phyloP scores from a whole-genome alignment of 1,140 invertebrate species.

The Reticulitermes speratus region DNA sequence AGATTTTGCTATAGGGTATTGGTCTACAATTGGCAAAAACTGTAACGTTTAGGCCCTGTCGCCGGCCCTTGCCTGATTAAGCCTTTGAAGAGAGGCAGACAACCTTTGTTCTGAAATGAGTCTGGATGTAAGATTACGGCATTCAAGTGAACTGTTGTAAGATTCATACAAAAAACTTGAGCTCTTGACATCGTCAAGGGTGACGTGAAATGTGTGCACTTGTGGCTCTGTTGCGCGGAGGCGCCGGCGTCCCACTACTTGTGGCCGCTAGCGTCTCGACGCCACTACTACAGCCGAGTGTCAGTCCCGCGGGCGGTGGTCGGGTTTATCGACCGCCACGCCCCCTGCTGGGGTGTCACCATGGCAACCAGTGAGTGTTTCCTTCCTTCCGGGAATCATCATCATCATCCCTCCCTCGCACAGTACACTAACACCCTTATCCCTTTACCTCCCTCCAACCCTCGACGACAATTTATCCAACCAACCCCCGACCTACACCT shows the following conservation, averaged over 20 bases:
- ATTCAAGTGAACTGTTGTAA: too few species aligned
- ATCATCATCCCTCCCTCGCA: constrained; percentile 9
- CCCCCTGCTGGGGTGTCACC: constrained; percentile 4
- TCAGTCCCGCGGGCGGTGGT: neutral
- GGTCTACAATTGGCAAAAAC: too few species aligned
- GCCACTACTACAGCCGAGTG: neutral
- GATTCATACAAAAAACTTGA: too few species aligned
- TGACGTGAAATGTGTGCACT: neutral
- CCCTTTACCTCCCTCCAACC: neutral
- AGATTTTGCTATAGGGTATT: too few species aligned
- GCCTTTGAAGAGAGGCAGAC: too few species aligned
- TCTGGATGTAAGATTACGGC: too few species aligned
- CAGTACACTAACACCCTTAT: constrained; percentile 18
- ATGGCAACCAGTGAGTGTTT: constrained; percentile 17
- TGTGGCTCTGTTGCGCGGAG: neutral
- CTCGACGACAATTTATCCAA: constrained; percentile 2
- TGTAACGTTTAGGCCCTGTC: too few species aligned
- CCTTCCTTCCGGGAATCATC: constrained; percentile 16
- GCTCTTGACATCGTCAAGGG: too few species aligned
- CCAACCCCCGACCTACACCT: constrained; percentile 10
- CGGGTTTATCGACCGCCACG: constrained; percentile 11
- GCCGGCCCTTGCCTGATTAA: too few species aligned
- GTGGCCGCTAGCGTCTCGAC: constrained; percentile 10
- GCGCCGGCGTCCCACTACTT: neutral
- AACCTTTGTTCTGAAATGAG: too few species aligned